Conservation (phyloP, 2,113 vertebrate species). For the Fulica atra region DNA sequence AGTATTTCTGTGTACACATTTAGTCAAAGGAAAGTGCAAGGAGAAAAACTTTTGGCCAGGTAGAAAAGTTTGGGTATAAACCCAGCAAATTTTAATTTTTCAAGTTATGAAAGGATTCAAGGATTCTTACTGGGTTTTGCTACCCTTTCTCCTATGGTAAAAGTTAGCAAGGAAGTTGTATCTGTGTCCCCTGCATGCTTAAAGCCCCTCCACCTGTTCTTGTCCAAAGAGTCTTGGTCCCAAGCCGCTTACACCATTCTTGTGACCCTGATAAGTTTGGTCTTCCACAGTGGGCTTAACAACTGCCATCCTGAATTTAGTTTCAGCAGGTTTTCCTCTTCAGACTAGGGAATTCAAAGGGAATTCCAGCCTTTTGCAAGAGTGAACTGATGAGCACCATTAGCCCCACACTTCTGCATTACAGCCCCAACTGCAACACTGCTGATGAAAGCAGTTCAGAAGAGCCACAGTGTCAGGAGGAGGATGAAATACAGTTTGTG, state of each 20-base stretch:
- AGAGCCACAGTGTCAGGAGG: neutral
- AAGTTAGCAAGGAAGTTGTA: neutral
- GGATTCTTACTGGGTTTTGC: neutral
- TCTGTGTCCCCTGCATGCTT: neutral
- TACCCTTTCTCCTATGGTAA: neutral
- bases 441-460: neutral
- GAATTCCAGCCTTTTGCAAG: neutral
- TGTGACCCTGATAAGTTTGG: neutral
- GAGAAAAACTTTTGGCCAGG: neutral
- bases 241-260: fast-evolving
- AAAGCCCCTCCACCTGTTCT: neutral
- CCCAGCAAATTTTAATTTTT: neutral
- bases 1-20: neutral
- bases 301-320: neutral
- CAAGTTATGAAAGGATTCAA: neutral
- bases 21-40: neutral
- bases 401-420: neutral
- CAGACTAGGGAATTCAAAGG: neutral
- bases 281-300: neutral
- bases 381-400: neutral
- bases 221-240: neutral
- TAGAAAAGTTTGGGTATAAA: neutral
- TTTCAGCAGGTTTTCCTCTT: no score
- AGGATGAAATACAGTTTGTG: neutral
- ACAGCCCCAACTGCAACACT: neutral